Evolutionary conservation across 2,888 invertebrate species (phyloP).

Genomic region (Serrognathus titanus): DNA sequence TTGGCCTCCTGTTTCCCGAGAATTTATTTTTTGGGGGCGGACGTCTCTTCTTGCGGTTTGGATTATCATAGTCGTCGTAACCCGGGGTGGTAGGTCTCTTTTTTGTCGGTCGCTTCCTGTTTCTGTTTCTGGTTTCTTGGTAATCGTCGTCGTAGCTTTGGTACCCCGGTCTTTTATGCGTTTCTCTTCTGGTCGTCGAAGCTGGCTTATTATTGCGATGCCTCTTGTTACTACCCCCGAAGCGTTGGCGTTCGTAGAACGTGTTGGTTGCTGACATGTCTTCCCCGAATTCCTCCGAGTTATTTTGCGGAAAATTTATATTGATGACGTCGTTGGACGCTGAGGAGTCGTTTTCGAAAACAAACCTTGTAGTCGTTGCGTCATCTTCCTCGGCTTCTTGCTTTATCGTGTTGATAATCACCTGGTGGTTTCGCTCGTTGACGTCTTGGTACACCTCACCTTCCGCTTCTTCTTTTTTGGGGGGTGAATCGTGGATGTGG

Average conservation of each 20-base stretch:
- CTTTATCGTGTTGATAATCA: background rate
- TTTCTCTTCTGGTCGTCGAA: background rate
- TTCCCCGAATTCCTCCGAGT: background rate
- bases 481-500: conserved; percentile 21
- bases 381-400: background rate
- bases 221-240: background rate
- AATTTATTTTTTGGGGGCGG: conserved; percentile 12
- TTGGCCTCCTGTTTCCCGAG: conserved; percentile 17
- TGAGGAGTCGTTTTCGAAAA: background rate
- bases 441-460: conserved; percentile 9
- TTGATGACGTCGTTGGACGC: background rate
- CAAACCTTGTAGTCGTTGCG: background rate
- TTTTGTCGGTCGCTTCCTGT: background rate
- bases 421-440: conserved; percentile 1
- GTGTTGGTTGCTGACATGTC: background rate
- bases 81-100: conserved; percentile 17
- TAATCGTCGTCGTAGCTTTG: conserved; percentile 10
- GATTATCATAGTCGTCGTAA: conserved; percentile 19
- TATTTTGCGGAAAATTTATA: background rate
- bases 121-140: conserved; percentile 4
- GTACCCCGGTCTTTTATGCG: conserved; percentile 5
- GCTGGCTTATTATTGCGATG: background rate
- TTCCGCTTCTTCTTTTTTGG: background rate
- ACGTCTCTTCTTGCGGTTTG: conserved; percentile 9
- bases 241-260: background rate